Evolutionary conservation across 2,888 invertebrate species (phyloP), one percentile per base, ranked within the genome.

Genomic region (Sinotaia quadrata): DNA sequence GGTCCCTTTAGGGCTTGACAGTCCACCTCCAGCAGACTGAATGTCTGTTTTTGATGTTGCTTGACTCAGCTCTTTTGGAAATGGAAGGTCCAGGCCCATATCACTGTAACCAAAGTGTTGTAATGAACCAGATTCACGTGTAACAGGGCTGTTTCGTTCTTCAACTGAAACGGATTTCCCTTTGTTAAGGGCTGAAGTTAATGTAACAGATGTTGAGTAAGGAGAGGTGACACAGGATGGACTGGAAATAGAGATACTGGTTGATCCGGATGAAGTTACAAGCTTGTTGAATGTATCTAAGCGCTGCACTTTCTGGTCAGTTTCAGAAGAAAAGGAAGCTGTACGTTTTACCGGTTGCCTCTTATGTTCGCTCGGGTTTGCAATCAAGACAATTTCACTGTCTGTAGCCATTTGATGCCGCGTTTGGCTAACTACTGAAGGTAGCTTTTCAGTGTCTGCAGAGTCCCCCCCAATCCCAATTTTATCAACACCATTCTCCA

Each of bases 231-330:
- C 49, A 10, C 58, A 49, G 5, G 36, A n/a, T 15, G 47, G 66
- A 15, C 10, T 36, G 34, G 57, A 29, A 27, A 57, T 8, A 21
- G 66, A 12, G 52, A 24, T 3, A 49, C 36, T 7, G 21, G 31
- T 18, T 1, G 51, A 7, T 7, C 12, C 27, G 33, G 36, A 29
- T 36, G 33, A 24, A 10, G 63, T 21, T 29, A 29, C 29, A 29
- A 31, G 5, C 24, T 58, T 58, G 34, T 31, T 54, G 33, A 54
- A 52, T 15, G 54, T 10, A 7, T 65, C 65, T 37, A 56, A 8
- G 15, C 65, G 65, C 10, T 24, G 41, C n/a, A 56, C 21, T 24
- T 65, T 65, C 8, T 29, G 65, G 24, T 65, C 65, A 29, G 65
- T 56, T 2, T 56, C 44, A 12, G 56, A 33, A 0, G 65, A 65